Evolutionary conservation across 2,113 vertebrate genomes (phyloP), one percentile per base, ranked within the genome.

Genomic region (Turdus rufiventris): DNA sequence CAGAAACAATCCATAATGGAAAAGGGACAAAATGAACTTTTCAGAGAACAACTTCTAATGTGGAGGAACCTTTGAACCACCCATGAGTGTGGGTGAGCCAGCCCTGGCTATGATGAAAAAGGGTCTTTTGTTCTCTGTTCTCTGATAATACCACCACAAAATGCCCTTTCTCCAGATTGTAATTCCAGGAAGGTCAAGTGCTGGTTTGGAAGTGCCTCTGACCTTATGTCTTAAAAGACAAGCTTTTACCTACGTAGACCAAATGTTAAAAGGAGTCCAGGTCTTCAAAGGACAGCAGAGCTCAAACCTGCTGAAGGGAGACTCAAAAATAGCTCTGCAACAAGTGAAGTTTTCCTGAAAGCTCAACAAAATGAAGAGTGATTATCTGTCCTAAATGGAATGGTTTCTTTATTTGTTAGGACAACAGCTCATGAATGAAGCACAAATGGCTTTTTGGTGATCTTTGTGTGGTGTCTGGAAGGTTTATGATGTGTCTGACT

Each of bases 191-290:
- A 87, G 66, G 51, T 86, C 92, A 87, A 61, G 78, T 79, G 81
- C 81, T 88, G 63, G 71, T 93, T 94, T 94, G 95, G 85, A 91
- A 92, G 71, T 93, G 77, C 54, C 38, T 95, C 82, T 89, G 87
- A 95, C 96, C 77, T 93, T 90, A 68, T 0, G 31, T 89, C 66
- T 96, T 88, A 74, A 94, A 94, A 95, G 87, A 42, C 26, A 50
- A 61, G 79, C 75, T 94, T 89, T 72, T 92, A 83, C 87, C 38
- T 79, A 7, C 0, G 4, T 56, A 89, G 42, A 73, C 70, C 87
- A 88, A 78, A 62, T 85, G 58, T 88, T 83, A 79, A 95, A 95
- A 91, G 62, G 74, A 89, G 33, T 58, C 62, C 51, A 54, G 71
- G 42, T 66, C 74, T 85, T 95, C 77, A 94, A 91, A 95, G 62